Evolutionary conservation across 2,797 vertebrate genomes (phyloP).

Genomic region (Tachyglossus aculeatus): DNA sequence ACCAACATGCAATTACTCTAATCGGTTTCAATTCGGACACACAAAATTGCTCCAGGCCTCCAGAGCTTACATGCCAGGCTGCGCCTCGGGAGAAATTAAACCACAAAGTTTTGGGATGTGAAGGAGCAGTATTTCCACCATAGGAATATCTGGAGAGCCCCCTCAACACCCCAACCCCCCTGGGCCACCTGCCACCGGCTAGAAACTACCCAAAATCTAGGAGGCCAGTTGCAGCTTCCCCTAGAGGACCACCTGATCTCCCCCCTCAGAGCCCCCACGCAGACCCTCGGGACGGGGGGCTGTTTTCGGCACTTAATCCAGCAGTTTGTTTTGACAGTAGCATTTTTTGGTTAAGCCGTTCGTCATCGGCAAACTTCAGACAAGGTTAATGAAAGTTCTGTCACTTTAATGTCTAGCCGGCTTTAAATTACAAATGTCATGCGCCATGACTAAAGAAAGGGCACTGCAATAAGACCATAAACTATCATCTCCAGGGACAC

Average conservation of each 20-base stretch:
- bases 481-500: slow-evolving; percentile 83
- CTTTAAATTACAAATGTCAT: slow-evolving; percentile 85
- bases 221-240: too few species aligned
- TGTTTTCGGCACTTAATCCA: background rate
- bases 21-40: slow-evolving; percentile 5
- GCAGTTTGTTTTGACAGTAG: slow-evolving; percentile 72
- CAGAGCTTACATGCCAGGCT: background rate
- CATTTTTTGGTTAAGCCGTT: slow-evolving; percentile 69
- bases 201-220: too few species aligned
- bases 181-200: too few species aligned
- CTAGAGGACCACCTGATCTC: too few species aligned
- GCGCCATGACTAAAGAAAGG: slow-evolving; percentile 79
- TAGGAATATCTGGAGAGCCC: background rate
- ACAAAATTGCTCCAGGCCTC: background rate
- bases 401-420: slow-evolving; percentile 78
- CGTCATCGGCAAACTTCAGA: slow-evolving; percentile 82
- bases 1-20: slow-evolving; percentile 3
- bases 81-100: slow-evolving; percentile 22
- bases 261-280: background rate
- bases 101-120: background rate
- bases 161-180: slow-evolving; percentile 8
- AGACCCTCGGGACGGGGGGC: slow-evolving; percentile 17
- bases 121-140: background rate
- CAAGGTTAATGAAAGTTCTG: slow-evolving; percentile 89
- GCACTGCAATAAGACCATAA: slow-evolving; percentile 81